phyloP scores from a whole-genome alignment of 2,888 invertebrate species.

The Catocala fraxini region DNA sequence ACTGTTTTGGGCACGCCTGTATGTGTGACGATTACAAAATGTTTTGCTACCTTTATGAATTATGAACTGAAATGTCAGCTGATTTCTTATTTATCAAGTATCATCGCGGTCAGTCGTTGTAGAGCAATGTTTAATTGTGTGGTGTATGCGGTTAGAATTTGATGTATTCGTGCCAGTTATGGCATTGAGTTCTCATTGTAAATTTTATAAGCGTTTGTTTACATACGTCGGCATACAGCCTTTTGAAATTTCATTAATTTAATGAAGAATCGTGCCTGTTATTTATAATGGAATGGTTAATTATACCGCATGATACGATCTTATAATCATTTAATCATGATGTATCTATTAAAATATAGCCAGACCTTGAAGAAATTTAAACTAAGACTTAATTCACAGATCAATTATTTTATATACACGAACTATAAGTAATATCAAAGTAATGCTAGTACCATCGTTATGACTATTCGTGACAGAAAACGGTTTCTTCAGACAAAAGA shows the following conservation, averaged over 20 bases:
- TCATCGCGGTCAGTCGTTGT: conserved; percentile 13
- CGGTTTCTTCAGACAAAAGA: conserved; percentile 29
- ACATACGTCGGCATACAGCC: neutral
- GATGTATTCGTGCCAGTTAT: conserved; percentile 24
- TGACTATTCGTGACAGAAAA: conserved; percentile 1
- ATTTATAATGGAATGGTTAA: neutral
- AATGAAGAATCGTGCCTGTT: neutral
- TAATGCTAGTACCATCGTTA: too few species aligned
- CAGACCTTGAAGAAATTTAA: too few species aligned
- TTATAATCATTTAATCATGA: too few species aligned
- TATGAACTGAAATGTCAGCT: conserved; percentile 18
- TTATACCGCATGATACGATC: too few species aligned
- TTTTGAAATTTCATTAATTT: conserved; percentile 3
- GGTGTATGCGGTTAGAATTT: conserved; percentile 19
- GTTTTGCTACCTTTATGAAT: conserved; percentile 18
- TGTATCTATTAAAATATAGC: too few species aligned
- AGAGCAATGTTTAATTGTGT: conserved; percentile 17
- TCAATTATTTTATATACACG: too few species aligned
- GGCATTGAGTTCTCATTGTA: neutral
- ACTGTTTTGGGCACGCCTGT: conserved; percentile 42
- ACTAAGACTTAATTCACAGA: too few species aligned
- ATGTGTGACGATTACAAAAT: conserved; percentile 33
- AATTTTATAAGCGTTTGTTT: conserved; percentile 2
- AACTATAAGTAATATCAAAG: too few species aligned
- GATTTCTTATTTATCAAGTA: conserved; percentile 11